Conservation (phyloP, 1,140 invertebrate species). For the Apis florea region DNA sequence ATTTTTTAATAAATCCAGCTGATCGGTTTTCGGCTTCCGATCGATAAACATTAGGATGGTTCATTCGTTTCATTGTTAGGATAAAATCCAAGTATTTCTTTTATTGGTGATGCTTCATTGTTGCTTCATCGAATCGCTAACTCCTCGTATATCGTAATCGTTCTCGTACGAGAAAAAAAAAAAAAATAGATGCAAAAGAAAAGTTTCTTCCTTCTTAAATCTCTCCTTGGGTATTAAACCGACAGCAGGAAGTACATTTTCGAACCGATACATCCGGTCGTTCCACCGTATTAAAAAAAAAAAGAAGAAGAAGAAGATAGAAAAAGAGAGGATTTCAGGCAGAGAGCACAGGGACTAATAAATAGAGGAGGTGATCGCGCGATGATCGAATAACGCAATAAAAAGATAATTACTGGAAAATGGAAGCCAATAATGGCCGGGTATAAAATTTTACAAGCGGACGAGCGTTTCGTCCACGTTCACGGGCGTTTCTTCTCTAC, state of each 20-base stretch:
- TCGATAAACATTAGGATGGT: too few relatives aligned
- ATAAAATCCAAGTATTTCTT: too few relatives aligned
- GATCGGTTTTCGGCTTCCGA: too few relatives aligned
- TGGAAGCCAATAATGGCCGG: constrained; percentile 4
- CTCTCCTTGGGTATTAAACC: not conserved
- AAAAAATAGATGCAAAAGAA: not conserved
- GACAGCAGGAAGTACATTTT: not conserved
- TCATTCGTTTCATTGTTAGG: too few relatives aligned
- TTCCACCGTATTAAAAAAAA: not conserved
- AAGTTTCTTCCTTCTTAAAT: not conserved
- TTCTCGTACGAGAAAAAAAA: not conserved
- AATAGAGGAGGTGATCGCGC: not conserved
- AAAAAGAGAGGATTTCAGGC: not conserved
- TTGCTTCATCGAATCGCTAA: not conserved
- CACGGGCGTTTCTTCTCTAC: not conserved
- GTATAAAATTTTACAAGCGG: constrained; percentile 29
- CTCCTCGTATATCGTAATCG: not conserved
- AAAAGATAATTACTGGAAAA: constrained; percentile 35
- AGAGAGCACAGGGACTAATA: not conserved
- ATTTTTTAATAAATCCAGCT: too few relatives aligned
- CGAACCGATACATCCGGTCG: constrained; percentile 6
- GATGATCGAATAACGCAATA: constrained; percentile 8
- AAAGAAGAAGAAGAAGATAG: too few relatives aligned
- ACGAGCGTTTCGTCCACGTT: not conserved
- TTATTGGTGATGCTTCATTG: too few relatives aligned